Base-by-base conservation (phyloP, 1,140 invertebrate genomes). In the Palaemon carinicauda region DNA sequence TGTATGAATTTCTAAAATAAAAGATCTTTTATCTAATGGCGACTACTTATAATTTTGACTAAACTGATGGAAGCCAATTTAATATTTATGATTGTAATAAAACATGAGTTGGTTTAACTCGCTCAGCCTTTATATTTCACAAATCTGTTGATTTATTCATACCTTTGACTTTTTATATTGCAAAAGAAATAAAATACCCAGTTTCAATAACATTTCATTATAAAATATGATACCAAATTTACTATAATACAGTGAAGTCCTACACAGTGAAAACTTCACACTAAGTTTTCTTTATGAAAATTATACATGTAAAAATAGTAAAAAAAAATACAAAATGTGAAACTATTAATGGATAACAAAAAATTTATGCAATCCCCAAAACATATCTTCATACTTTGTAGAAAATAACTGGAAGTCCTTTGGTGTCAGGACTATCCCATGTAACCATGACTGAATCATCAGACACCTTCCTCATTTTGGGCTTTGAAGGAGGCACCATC, bases 391-490 rank as follows among this genome's bases (percentile, higher is more conserved):
- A 96, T 3, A 98, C 96, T 92, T 98, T 97, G 91, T 98, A 98
- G 91, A 98, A 98, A 86, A 93, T 92, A 87, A 99, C 97, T 0
- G 95, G 93, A 19, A 98, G 91, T 0, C 96, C 96, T 1, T 29
- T 60, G 89, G 97, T 96, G 17, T 94, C 92, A 0, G 96, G 95
- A 9, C 96, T 95, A 1, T 94, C 93, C 98, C 98, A 99, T 33
- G 96, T 93, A 0, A 98, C 94, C 95, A 98, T 97, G 0, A 98
- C 97, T 1, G 97, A 96, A n/a, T 96, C 94, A 90, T 98, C 96
- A 0, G 96, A 95, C 27, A 98, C 91, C 14, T 96, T 93, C 0
- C 95, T 96, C 5, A 98, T 94, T 90, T 95, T 96, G 0, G 97
- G 97, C 60, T 94, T 94, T 4, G 95, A 94, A 0, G 97, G 97